Evolutionary conservation across 2,113 vertebrate species (phyloP), one percentile per base, ranked within the genome.

Genomic region (Aptenodytes patagonicus): DNA sequence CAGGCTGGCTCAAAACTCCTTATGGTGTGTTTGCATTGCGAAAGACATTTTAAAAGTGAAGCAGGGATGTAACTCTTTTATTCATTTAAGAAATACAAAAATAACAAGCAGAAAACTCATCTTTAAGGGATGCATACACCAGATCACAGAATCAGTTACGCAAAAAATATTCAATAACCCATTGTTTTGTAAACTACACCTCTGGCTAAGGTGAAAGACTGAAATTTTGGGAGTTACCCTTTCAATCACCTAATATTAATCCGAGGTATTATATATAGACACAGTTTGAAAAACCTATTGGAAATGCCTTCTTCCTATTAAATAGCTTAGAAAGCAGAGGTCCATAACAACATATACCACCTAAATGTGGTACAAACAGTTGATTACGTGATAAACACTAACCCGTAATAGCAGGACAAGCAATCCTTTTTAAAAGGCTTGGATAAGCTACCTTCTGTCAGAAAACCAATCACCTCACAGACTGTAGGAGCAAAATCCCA

Each of bases 321-420:
- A 42, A 57, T 0, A 44, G 34, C 28, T 83, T 69, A 36, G 44
- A 26, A 76, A 65, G 40, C n/a, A 58, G 38, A 91, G 36, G 31
- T 42, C 61, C 2, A 0, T 17, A 65, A 82, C 36, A 57, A 77
- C 0, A 0, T 6, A 20, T 20, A 70, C 46, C 34, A 69, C 3
- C 2, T 34, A 36, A 71, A 71, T 0, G 17, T 44, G 38, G 52
- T 16, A 68, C 42, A 16, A 92, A 78, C 16, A 21, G 46, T 16
- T 73, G 58, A 58, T 87, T 9, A 49, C 1, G 0, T 14, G 38
- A 73, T n/a, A 54, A 90, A 78, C 28, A n/a, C 19, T 36, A 73
- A 72, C 21, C 13, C 34, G 0, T 6, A 73, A 64, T 0, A 78
- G 38, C 64, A 44, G 32, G 76, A 88, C 16, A 70, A 66, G 34